Conservation (phyloP, 2,797 vertebrate species). For the Gambusia yucatana region DNA sequence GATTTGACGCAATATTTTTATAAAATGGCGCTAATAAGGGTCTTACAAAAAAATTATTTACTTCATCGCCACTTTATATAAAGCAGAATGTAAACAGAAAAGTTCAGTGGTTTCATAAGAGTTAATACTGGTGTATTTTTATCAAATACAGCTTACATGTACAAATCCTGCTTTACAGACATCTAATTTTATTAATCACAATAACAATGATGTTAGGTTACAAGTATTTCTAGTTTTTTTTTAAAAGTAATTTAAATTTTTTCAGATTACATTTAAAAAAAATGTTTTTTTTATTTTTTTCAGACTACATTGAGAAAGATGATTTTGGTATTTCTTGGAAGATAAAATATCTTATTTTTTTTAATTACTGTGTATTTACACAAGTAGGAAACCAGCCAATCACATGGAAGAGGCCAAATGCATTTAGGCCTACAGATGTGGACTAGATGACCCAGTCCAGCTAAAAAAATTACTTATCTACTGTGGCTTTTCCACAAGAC, state of each 20-base stretch:
- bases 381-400: background rate
- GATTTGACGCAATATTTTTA: background rate
- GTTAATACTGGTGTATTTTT: too few relatives aligned
- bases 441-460: background rate
- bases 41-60: background rate
- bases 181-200: too few relatives aligned
- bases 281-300: background rate
- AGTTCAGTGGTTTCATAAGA: too few relatives aligned
- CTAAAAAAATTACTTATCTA: background rate
- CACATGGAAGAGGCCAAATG: background rate
- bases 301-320: background rate
- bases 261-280: background rate
- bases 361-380: background rate
- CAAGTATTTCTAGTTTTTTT: too few relatives aligned
- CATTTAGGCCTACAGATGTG: background rate
- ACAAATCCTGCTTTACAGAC: too few relatives aligned
- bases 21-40: background rate
- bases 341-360: background rate
- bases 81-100: too few relatives aligned
- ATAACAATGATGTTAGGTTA: too few relatives aligned
- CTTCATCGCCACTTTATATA: background rate
- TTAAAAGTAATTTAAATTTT: background rate
- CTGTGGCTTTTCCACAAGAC: background rate
- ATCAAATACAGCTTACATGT: too few relatives aligned
- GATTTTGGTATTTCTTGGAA: background rate